phyloP scores from a whole-genome alignment of 2,113 vertebrate genomes.

The Parus major region DNA sequence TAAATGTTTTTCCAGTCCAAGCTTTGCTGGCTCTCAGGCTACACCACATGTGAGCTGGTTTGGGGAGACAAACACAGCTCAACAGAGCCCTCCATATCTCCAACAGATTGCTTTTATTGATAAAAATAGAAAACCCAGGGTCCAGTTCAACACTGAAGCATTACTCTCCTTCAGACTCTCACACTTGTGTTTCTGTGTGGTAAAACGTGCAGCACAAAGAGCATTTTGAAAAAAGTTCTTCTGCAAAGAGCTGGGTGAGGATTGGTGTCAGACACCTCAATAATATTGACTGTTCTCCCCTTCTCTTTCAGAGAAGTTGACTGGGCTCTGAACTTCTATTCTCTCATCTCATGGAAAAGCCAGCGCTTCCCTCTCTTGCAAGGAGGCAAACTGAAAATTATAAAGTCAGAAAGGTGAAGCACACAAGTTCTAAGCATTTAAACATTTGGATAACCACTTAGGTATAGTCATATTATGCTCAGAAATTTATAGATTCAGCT shows the following conservation, averaged over 20 bases:
- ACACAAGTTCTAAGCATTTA: fast-evolving
- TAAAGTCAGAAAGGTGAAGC: background rate
- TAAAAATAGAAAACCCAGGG: background rate
- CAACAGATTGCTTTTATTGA: background rate
- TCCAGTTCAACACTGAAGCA: background rate
- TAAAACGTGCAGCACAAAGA: fast-evolving
- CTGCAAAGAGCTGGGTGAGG: background rate
- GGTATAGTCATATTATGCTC: background rate
- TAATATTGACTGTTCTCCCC: background rate
- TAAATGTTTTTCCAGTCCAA: background rate
- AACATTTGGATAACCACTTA: background rate
- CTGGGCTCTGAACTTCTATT: background rate
- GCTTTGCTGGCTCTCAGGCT: background rate
- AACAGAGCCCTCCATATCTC: background rate
- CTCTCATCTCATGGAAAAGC: background rate
- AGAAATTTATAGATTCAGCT: background rate
- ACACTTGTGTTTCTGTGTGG: background rate
- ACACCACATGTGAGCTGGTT: background rate
- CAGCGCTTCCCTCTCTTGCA: background rate
- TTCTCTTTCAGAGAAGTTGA: background rate
- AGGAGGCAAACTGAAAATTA: background rate
- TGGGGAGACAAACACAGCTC: background rate
- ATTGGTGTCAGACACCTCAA: background rate
- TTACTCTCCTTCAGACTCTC: background rate
- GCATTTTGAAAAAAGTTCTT: background rate